Base-by-base conservation (phyloP, 2,113 vertebrate species). In the Buteo buteo region DNA sequence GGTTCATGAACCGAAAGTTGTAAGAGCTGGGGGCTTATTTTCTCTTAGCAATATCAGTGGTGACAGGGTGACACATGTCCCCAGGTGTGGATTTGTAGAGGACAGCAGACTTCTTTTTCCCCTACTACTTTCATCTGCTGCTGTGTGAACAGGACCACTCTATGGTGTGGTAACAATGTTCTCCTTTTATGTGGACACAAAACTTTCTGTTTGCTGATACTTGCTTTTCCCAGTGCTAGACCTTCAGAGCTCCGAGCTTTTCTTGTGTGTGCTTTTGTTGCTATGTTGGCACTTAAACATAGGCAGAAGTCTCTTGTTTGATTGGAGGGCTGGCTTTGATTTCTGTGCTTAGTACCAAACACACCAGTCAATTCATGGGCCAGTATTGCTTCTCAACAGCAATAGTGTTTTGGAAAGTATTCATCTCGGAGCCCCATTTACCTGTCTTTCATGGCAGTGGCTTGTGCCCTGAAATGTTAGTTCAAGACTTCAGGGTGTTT, bases 401-500 rank as follows among this genome's bases (percentile, higher is more conserved):
- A 72, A 16, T n/a, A 28, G 40, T 62, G 25, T 32, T 80, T 72
- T 49, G 79, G 67, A 28, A 80, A 17, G 49, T 16, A 15, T 31
- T 76, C 0, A 16, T 79, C 31, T 72, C 2, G 1, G 73, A 74
- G 32, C 29, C 12, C 25, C 1, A 0, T 62, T 42, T 67, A 9
- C 15, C 21, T 85, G 55, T 69, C 42, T 67, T 65, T 55, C n/a
- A 2, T 36, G 44, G 47, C 11, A 34, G 18, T 29, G n/a, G 8
- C n/a, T 67, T 87, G 40, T 72, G 49, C 54, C 44, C 34, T 28
- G 47, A 45, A 38, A 61, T 72, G 14, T 28, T 73, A 5, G 25
- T 45, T 54, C 8, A 36, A 54, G 58, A 69, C 20, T 76, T 2
- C 0, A 5, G 14, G 17, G 6, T 55, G 18, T 76, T 90, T 40